Evolutionary conservation across 2,888 invertebrate genomes (phyloP), one percentile per base, ranked within the genome.

Genomic region (Apotomis capreana): DNA sequence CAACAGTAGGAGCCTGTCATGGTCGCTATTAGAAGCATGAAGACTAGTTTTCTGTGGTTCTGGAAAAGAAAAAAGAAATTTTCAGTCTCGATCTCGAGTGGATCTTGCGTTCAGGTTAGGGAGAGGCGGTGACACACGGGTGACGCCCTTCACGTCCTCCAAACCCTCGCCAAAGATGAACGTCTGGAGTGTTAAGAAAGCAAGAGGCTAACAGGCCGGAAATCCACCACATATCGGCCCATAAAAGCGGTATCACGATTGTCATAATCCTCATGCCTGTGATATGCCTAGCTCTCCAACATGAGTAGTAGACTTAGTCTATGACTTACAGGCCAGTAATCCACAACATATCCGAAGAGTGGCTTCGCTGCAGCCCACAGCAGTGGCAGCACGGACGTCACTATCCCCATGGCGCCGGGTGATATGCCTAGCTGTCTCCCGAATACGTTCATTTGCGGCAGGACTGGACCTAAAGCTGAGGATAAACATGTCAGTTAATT

Each of bases 381-480:
- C n/a, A 97, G 92, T 0, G 97, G 97, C 74, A 97, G 85, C 2
- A 96, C 91, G 0, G 96, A 96, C 0, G 96, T 96, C 62, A 97
- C 95, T 76, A 94, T 94, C 3, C 97, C 97, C 96, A 97, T 97
- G 0, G 95, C 94, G 0, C 95, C 92, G 0, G 97, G 94, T 0
- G 96, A 95, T 37, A 97, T 94, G 8, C 97, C 97, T 77, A 97
- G 88, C 86, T 97, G 96, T 77, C 96, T 95, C 0, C 96, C 97
- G 85, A 95, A 96, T 10, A 97, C 97, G 72, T 96, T 94, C 59
- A 97, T 87, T 83, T 96, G 97, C 0, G 97, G 97, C 51, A 97
- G 89, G 62, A 97, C 95, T 0, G 97, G 97, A 0, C 97, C 97
- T 89, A 97, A 94, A 0, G 97, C 97, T 97, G 88, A 65, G 78